Percentiles rank a stretch among this genome's conserved stretches.
Conservation (phyloP, 2,888 invertebrate species). For the Rhagonycha lutea region DNA sequence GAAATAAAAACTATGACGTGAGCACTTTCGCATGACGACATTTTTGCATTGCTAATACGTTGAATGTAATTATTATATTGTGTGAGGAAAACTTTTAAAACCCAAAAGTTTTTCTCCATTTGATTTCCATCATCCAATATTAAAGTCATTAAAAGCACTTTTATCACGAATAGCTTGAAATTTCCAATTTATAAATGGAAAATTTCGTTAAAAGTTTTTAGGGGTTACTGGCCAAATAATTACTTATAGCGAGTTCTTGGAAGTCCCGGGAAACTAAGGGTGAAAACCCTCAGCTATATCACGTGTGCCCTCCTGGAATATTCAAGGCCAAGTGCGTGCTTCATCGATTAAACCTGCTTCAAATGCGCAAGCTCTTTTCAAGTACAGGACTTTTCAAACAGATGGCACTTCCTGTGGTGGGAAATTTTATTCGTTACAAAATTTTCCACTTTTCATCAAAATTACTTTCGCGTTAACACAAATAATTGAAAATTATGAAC, state of each 20-base stretch:
- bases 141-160: background rate
- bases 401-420: constrained; percentile 29
- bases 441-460: background rate
- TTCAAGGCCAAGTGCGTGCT: constrained; percentile 56
- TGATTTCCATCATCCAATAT: constrained; percentile 1
- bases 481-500: background rate
- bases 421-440: background rate
- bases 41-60: constrained; percentile 36
- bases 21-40: constrained; percentile 41
- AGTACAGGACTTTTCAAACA: constrained; percentile 8
- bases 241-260: constrained; percentile 24
- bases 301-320: constrained; percentile 36
- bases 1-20: constrained; percentile 40
- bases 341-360: constrained; percentile 44
- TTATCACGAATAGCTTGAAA: constrained; percentile 4
- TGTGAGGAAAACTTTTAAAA: background rate
- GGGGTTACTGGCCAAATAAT: constrained; percentile 28
- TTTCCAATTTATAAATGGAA: constrained; percentile 10
- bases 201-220: constrained; percentile 2
- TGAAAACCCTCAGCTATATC: constrained; percentile 48
- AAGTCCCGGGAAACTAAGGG: constrained; percentile 46
- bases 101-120: background rate
- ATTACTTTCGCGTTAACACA: background rate
- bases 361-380: constrained; percentile 32
- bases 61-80: background rate